phyloP scores from a whole-genome alignment of 2,888 invertebrate genomes.

The Epirrhoe alternata region DNA sequence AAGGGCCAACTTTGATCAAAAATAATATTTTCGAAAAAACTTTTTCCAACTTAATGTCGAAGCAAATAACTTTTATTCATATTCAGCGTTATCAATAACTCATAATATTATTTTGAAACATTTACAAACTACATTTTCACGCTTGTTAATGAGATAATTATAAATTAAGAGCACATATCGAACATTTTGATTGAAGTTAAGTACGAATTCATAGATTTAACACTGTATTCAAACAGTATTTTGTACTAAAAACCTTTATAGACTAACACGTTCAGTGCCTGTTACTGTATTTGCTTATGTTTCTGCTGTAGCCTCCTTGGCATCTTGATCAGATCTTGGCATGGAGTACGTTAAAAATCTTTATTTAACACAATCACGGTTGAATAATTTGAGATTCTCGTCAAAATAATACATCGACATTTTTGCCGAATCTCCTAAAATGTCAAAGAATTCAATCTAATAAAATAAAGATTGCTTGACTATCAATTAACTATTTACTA shows the following conservation, averaged over 20 bases:
- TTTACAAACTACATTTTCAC: conserved; percentile 3
- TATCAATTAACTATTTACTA: too few relatives aligned
- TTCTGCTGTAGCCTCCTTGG: too few relatives aligned
- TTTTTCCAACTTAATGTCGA: background rate
- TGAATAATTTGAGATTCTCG: too few relatives aligned
- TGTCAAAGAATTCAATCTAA: too few relatives aligned
- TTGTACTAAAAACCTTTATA: background rate
- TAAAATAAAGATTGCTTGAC: too few relatives aligned
- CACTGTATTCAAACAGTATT: background rate
- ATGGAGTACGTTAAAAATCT: too few relatives aligned
- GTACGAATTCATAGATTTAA: background rate
- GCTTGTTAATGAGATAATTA: conserved; percentile 4
- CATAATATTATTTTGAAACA: conserved; percentile 9
- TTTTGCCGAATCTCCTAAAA: too few relatives aligned
- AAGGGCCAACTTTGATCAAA: background rate
- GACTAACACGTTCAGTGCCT: too few relatives aligned
- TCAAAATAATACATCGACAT: too few relatives aligned
- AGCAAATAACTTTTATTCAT: background rate
- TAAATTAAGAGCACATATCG: conserved; percentile 4
- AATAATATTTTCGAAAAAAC: background rate
- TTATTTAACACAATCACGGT: too few relatives aligned
- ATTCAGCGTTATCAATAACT: conserved; percentile 10
- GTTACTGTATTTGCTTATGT: too few relatives aligned
- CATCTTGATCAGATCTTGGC: too few relatives aligned
- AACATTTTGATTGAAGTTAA: background rate